phyloP scores from a whole-genome alignment of 2,113 vertebrate species.

The Campylorhamphus procurvoides region DNA sequence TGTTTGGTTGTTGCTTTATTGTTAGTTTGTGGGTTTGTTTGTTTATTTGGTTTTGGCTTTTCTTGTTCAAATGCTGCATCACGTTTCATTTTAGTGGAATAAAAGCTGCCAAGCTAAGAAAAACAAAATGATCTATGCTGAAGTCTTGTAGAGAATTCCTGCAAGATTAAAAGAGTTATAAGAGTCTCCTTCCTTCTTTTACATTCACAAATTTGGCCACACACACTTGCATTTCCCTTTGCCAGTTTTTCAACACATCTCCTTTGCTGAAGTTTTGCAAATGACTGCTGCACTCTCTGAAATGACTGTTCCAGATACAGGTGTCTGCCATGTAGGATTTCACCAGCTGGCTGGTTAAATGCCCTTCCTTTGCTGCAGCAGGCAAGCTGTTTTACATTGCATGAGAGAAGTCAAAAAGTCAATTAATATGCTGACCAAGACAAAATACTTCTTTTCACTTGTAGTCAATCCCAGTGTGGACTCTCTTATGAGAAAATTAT shows the following conservation, averaged over 20 bases:
- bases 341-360: background rate
- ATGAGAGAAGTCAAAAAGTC: background rate
- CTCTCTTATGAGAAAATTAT: constrained; percentile 11
- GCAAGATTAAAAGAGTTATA: background rate
- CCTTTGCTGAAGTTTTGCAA: background rate
- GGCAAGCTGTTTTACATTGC: background rate
- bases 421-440: constrained; percentile 28
- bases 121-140: background rate
- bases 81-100: background rate
- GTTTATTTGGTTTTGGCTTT: background rate
- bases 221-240: background rate
- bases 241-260: background rate
- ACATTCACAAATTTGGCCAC: background rate
- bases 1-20: background rate
- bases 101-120: background rate
- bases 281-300: background rate
- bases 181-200: background rate
- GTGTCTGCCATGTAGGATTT: background rate
- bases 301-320: background rate
- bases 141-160: background rate
- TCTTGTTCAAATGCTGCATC: background rate
- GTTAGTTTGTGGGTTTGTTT: background rate
- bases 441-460: constrained; percentile 19
- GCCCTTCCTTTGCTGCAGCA: background rate
- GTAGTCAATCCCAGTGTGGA: background rate